These are phyloP conservation scores for Harlomillsia oculata DNA, from an alignment of 1,140 invertebrate genomes.

Conservation along the genomic window DNA sequence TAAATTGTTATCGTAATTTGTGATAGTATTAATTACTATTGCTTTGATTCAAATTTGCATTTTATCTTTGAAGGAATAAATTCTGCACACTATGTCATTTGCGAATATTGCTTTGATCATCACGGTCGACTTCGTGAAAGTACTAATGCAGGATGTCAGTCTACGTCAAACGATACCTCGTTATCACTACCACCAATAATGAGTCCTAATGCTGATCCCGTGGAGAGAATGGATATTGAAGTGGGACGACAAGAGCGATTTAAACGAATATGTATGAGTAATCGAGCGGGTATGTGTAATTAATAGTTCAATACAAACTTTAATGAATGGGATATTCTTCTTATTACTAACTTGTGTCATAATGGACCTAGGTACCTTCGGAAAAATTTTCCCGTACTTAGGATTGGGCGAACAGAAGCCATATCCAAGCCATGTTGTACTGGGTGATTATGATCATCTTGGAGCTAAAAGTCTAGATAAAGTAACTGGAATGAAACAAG, in stretches of 20 bases:
- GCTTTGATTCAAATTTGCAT: too few relatives aligned
- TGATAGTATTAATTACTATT: too few relatives aligned
- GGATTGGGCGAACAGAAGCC: conserved; percentile 42
- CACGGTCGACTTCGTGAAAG: too few relatives aligned
- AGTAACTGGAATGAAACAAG: conserved; percentile 17
- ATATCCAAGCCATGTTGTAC: conserved; percentile 43
- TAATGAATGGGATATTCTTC: not conserved
- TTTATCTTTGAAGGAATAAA: not conserved
- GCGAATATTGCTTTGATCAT: not conserved
- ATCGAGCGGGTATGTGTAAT: too few relatives aligned
- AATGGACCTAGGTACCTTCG: conserved; percentile 3
- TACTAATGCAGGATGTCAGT: not conserved
- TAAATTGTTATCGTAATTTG: too few relatives aligned
- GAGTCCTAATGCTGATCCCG: too few relatives aligned
- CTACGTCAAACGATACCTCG: too few relatives aligned
- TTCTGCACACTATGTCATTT: not conserved
- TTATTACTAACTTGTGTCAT: not conserved
- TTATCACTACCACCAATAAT: too few relatives aligned
- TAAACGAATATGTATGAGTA: too few relatives aligned
- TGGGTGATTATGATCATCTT: conserved; percentile 47
- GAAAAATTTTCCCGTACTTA: conserved; percentile 36
- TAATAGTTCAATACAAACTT: not conserved
- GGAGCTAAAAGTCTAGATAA: conserved; percentile 44
- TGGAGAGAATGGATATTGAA: too few relatives aligned
- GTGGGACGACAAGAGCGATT: too few relatives aligned